These are phyloP conservation scores for Rhinella marina DNA, from an alignment of 2,797 vertebrate genomes.

Conservation along the genomic window DNA sequence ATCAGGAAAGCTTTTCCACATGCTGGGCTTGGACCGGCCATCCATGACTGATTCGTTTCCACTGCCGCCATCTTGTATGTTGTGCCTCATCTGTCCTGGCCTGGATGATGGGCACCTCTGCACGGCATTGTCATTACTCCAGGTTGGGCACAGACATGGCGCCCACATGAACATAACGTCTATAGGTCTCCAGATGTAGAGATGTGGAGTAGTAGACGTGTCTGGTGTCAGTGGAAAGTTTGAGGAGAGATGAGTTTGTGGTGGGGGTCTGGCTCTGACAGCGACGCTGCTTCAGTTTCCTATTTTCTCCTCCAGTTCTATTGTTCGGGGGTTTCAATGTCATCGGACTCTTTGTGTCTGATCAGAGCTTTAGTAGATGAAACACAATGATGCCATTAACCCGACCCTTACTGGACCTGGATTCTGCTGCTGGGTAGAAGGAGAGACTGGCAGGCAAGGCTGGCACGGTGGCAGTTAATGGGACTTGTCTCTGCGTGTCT, in stretches of 20 bases:
- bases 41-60: background rate
- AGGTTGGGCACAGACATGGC: background rate
- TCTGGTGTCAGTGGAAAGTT: conserved; percentile 49
- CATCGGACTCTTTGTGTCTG: conserved; percentile 32
- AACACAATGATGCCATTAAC: conserved; percentile 30
- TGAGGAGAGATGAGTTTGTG: background rate
- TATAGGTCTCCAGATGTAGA: background rate
- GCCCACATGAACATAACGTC: background rate
- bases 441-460: background rate
- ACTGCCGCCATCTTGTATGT: background rate
- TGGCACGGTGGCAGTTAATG: conserved; percentile 27
- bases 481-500: background rate
- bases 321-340: conserved; percentile 50
- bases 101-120: background rate
- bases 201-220: background rate
- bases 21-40: background rate
- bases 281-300: conserved; percentile 18
- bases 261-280: background rate
- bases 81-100: background rate
- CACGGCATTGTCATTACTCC: background rate
- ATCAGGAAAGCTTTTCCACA: background rate
- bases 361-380: conserved; percentile 37
- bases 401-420: background rate
- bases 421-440: background rate
- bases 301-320: background rate